Evolutionary conservation across 2,888 invertebrate species (phyloP).

Genomic region (Gortyna flavago): DNA sequence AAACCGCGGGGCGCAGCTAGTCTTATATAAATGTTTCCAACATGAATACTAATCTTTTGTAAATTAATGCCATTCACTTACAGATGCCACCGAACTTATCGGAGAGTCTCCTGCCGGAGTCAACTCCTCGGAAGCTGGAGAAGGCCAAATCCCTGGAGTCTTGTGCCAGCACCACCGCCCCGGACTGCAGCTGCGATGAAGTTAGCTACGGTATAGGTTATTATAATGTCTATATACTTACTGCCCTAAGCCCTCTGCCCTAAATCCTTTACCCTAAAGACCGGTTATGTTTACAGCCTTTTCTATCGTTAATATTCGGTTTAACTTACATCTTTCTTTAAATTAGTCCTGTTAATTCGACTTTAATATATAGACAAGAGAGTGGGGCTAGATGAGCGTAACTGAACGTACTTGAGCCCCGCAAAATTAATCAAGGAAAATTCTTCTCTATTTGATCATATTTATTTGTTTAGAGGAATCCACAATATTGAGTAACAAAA

Average conservation of each 20-base stretch:
- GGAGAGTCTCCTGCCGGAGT: slow-evolving; percentile 73
- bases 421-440: neutral
- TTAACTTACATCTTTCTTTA: neutral
- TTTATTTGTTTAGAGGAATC: neutral
- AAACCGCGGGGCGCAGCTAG: too few relatives aligned
- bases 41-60: too few relatives aligned
- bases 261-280: too few relatives aligned
- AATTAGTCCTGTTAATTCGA: neutral
- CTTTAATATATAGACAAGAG: neutral
- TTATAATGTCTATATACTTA: slow-evolving; percentile 18
- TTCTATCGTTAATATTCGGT: neutral
- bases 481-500: neutral
- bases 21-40: too few relatives aligned
- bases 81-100: slow-evolving; percentile 79
- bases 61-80: slow-evolving; percentile 15
- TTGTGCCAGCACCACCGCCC: slow-evolving; percentile 57
- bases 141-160: slow-evolving; percentile 69
- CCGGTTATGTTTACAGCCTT: too few relatives aligned
- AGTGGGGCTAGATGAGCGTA: neutral
- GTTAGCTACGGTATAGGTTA: slow-evolving; percentile 77
- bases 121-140: slow-evolving; percentile 63
- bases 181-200: slow-evolving; percentile 73
- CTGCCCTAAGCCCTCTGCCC: too few relatives aligned
- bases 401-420: neutral
- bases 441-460: neutral